Base-by-base conservation (phyloP, 2,888 invertebrate species). In the Ligdia adustata region DNA sequence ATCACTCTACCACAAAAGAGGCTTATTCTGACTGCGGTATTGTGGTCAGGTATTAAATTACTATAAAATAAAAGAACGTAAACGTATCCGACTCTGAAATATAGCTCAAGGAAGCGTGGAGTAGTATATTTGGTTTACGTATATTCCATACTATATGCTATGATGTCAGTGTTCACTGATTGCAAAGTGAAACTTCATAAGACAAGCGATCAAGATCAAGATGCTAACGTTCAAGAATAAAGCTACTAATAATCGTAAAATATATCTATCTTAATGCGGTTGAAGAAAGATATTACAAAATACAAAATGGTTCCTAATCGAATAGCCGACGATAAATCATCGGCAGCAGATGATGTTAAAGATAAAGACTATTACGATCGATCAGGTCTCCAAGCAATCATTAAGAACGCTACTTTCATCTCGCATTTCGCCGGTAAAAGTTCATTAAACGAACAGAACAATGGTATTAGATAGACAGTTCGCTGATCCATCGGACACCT, bases 391-490 rank as follows among this genome's bases (percentile, higher is more conserved):
- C 68, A 74, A 76, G 73, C 66, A 70, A 69, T 74, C 74, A 79
- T 81, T 78, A 78, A 66, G 66, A 66, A 54, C 31, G 32, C 11
- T 38, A 49, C 82, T 83, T 83, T 82, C 82, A 72, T 72, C 66
- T 67, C 64, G 67, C 68, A 67, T 67, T 69, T 56, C 57, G 66
- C 62, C 51, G 67, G 78, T 76, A 79, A 79, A 78, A 82, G 82
- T 81, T 84, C 81, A 80, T 83, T 80, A 82, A 72, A 63, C 69
- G 62, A 60, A 60, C 64, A 69, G 75, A 79, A 83, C 83, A 83
- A 85, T 82, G 75, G 47, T 51, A 68, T 69, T 66, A 69, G 69
- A 71, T 60, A 56, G 57, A 48, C 54, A 66, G 62, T 64, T 64
- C 60, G 59, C 50, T 64, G 75, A 75, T 74, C 64, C 60, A 64